phyloP scores from a whole-genome alignment of 2,888 invertebrate genomes.

The Acutogordius australiensis region DNA sequence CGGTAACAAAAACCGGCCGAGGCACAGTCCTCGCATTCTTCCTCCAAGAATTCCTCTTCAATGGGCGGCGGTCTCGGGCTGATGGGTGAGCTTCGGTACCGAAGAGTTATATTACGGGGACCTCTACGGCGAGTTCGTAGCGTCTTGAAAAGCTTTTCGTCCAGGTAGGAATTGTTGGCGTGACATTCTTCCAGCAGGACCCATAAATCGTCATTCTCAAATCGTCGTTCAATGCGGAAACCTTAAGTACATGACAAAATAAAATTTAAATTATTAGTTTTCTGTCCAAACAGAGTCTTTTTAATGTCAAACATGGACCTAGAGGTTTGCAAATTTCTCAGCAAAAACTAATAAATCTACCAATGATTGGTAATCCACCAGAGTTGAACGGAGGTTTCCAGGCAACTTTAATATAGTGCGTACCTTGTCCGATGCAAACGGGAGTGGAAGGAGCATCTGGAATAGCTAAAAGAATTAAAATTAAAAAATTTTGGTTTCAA shows the following conservation, averaged over 20 bases:
- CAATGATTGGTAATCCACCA: not conserved
- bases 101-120: not conserved
- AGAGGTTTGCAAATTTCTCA: not conserved
- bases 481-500: not conserved
- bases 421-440: not conserved
- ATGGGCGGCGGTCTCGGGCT: not conserved
- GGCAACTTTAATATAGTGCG: not conserved
- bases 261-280: no score
- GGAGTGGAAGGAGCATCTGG: not conserved
- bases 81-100: not conserved
- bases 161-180: not conserved
- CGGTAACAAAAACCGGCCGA: constrained; percentile 7
- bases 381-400: constrained; percentile 2
- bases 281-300: not conserved
- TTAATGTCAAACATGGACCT: not conserved
- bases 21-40: not conserved
- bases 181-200: not conserved
- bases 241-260: not conserved
- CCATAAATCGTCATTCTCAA: not conserved
- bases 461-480: not conserved
- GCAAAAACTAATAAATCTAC: not conserved
- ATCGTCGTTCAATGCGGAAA: not conserved
- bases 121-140: not conserved
- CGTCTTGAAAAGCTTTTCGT: not conserved
- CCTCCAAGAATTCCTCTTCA: not conserved